Conservation (phyloP, 37 sponge, comb jelly and placozoan species). For the Hexactinellida sp. region DNA sequence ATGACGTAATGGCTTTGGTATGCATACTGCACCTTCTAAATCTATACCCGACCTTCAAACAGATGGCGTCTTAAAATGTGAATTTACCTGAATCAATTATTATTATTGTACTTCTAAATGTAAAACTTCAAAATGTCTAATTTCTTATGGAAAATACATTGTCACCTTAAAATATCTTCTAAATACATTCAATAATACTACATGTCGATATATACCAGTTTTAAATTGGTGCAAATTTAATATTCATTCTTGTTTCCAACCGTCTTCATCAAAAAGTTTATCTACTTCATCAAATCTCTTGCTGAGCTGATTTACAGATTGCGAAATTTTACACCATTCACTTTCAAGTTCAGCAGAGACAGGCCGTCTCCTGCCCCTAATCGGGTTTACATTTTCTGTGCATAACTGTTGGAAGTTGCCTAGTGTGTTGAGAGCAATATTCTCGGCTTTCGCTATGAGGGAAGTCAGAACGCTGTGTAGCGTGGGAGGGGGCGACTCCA, state of each 20-base stretch:
- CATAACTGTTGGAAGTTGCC: not conserved
- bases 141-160: not conserved
- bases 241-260: not conserved
- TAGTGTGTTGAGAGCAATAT: not conserved
- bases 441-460: not conserved
- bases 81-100: no score
- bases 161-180: not conserved
- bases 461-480: not conserved
- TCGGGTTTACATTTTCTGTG: not conserved
- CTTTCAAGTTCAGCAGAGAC: not conserved
- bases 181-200: not conserved
- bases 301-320: not conserved
- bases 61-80: no score
- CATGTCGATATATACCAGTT: no score
- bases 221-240: no score
- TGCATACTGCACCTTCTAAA: not conserved
- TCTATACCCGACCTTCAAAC: not conserved
- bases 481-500: not conserved
- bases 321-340: constrained; percentile 12
- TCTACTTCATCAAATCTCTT: not conserved
- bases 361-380: not conserved
- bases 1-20: not conserved
- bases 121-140: not conserved
- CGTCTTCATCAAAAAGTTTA: not conserved
- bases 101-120: no score